A percentile compares a stretch with the other conserved stretches of the same genome.
Evolutionary conservation across 2,797 vertebrate species (phyloP).

Genomic region (Orientallactaga sibirica): DNA sequence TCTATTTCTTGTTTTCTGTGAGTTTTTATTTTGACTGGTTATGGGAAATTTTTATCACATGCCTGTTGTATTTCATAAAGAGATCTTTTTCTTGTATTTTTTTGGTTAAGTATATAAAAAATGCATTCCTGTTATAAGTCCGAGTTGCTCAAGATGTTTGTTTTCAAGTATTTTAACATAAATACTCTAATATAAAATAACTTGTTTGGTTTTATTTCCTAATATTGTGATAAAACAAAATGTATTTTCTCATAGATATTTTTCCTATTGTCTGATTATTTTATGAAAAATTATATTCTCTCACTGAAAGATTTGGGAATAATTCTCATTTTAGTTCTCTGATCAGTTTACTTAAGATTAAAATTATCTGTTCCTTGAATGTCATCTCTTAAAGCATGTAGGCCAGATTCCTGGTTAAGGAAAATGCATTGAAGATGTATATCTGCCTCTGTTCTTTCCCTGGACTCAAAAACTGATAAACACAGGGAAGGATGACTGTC

Average conservation of each 20-base stretch:
- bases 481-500: neutral
- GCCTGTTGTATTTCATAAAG: neutral
- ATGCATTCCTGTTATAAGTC: neutral
- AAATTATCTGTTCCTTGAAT: neutral
- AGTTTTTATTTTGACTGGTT: neutral
- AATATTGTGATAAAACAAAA: neutral
- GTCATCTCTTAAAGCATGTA: neutral
- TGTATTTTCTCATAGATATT: neutral
- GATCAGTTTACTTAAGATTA: neutral
- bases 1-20: neutral
- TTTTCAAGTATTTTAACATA: slow-evolving; percentile 49
- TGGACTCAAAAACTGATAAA: neutral
- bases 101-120: slow-evolving; percentile 29
- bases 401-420: neutral
- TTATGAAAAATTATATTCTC: neutral
- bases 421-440: neutral
- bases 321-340: neutral
- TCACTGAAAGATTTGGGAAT: neutral
- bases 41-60: slow-evolving; percentile 5
- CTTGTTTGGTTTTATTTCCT: neutral
- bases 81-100: neutral
- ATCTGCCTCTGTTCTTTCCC: neutral
- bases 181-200: neutral
- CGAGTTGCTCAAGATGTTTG: slow-evolving; percentile 13
- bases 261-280: neutral